A percentile compares a stretch with the other conserved stretches of the same genome.
Evolutionary conservation across 1,140 invertebrate species (phyloP).

Genomic region (Pseudoatta argentina): DNA sequence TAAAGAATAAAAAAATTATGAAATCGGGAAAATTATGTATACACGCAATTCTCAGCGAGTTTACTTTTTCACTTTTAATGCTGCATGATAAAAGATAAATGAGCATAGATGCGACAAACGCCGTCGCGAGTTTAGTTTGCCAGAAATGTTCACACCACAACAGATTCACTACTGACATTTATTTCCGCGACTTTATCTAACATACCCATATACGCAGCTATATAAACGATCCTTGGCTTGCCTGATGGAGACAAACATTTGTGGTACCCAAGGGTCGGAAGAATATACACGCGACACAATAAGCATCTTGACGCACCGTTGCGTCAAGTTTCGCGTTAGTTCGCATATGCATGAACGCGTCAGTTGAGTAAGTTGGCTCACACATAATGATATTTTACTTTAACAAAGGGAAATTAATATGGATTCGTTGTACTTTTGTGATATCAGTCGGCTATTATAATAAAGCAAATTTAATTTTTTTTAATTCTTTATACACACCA

Average conservation of each 20-base stretch:
- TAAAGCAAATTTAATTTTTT: not conserved
- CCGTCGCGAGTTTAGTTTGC: not conserved
- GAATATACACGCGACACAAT: slow-evolving; percentile 46
- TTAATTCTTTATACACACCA: not conserved
- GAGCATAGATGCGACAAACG: slow-evolving; percentile 39
- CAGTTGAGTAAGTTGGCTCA: slow-evolving; percentile 13
- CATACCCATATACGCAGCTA: slow-evolving; percentile 52
- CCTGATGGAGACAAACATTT: slow-evolving; percentile 63
- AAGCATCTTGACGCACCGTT: slow-evolving; percentile 54
- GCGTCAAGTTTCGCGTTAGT: slow-evolving; percentile 21
- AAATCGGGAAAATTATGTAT: not conserved
- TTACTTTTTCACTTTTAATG: slow-evolving; percentile 20
- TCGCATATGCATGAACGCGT: slow-evolving; percentile 27
- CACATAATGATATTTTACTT: slow-evolving; percentile 27
- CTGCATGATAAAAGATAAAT: slow-evolving; percentile 46
- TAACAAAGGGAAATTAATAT: slow-evolving; percentile 16
- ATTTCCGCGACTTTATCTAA: slow-evolving; percentile 57
- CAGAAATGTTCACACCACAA: slow-evolving; percentile 53
- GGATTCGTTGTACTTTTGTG: not conserved
- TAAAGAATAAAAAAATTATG: not conserved
- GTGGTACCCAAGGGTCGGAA: slow-evolving; percentile 56
- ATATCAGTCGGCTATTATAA: slow-evolving; percentile 1
- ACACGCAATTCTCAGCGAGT: slow-evolving; percentile 5
- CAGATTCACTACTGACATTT: slow-evolving; percentile 52
- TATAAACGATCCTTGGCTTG: slow-evolving; percentile 57